Evolutionary conservation across 2,888 invertebrate genomes (phyloP), one percentile per base, ranked within the genome.

Genomic region (Conops quadrifasciatus): DNA sequence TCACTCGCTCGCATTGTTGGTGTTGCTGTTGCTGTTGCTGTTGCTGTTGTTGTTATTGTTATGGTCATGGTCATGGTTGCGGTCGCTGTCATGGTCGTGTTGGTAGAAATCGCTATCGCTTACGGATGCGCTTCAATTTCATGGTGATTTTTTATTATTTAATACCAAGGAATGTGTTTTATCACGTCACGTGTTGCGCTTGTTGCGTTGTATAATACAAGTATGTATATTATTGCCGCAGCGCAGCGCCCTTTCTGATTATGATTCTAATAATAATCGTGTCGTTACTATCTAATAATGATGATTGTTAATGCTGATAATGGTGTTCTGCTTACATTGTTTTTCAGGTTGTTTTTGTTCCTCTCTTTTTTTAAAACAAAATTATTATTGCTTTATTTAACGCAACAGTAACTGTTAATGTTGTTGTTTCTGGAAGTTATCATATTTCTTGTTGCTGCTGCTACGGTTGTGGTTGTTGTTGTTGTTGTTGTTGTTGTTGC

Each of bases 121-220:
- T n/a, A n/a, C n/a, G n/a, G n/a, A n/a, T n/a, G n/a, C n/a, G n/a
- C n/a, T n/a, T n/a, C n/a, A n/a, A n/a, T n/a, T n/a, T n/a, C n/a
- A n/a, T n/a, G n/a, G n/a, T n/a, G n/a, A n/a, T n/a, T n/a, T n/a
- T n/a, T n/a, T n/a, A n/a, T n/a, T n/a, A n/a, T n/a, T n/a, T n/a
- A n/a, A n/a, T n/a, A n/a, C n/a, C n/a, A n/a, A n/a, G 28, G 65
- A 53, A 60, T 47, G 67, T 47, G 60, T 59, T 26, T 47, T 47
- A 26, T 59, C 67, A 67, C 67, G n/a, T 53, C 53, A 53, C 63
- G 47, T 63, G 63, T 63, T 63, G n/a, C 53, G 16, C 36, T n/a
- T n/a, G n/a, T n/a, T n/a, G n/a, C n/a, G n/a, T n/a, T n/a, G n/a
- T n/a, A n/a, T n/a, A 3, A 51, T 28, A 59, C 49, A n/a, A 49